Evolutionary conservation across 2,888 invertebrate species (phyloP), one percentile per base, ranked within the genome.

Genomic region (Cerastis leucographa): DNA sequence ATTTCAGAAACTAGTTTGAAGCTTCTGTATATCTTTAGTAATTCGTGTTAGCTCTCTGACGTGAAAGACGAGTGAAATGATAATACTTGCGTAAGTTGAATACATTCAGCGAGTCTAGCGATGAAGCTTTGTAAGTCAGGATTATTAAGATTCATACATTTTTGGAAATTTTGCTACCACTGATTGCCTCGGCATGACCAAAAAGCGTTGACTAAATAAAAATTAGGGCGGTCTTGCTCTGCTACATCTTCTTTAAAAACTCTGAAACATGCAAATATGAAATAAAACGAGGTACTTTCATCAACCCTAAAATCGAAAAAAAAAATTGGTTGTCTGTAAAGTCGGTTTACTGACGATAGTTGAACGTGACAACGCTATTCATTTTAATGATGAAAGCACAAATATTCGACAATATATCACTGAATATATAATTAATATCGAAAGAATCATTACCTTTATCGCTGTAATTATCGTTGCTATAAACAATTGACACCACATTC

Each of bases 1-100:
- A 70, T 66, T 70, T 56, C 35, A 35, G 29, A 54, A 67, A 81
- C 35, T 35, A 56, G 17, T 68, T 81, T 29, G 42, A 49, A 42
- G 42, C 8, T 14, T 42, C 25, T 35, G 25, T 44, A 42, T 59
- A 51, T 40, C n/a, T 74, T 29, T 51, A 51, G n/a, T n/a, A 66
- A 46, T 40, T 14, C 51, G 17, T 2, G 42, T 42, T 40, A 65
- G 25, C 25, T 25, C 17, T 44, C 19, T 25, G n/a, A 44, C 8
- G 25, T 22, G 25, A 25, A 25, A 59, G 56, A 76, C 11, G n/a
- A 12, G n/a, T 62, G 42, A 42, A 59, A 22, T 40, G 59, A 17
- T 42, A 29, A 42, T 35, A 46, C 7, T 44, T 44, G 19, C 35
- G 17, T 35, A 29, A 35, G 9, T 8, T 17, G 46, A 54, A 54